Conservation (phyloP, 2,888 invertebrate genomes). For the Ichneumoninae sp. region DNA sequence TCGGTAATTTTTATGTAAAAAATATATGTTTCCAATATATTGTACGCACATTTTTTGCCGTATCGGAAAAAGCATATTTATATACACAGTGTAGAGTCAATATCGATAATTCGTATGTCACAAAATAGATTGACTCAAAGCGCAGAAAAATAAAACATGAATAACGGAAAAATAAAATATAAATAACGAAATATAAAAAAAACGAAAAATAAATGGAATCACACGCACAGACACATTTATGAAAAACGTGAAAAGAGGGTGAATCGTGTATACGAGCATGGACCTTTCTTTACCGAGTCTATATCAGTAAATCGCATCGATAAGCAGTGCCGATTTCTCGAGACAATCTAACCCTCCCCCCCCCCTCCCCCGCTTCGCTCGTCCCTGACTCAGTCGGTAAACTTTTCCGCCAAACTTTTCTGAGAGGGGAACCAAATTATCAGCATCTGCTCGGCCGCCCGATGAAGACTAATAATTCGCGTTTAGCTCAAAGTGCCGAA, state of each 20-base stretch:
- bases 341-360: no score
- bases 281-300: not conserved
- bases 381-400: no score
- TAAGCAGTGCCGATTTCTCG: no score
- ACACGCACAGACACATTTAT: not conserved
- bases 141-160: constrained; percentile 1
- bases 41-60: no score
- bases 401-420: no score
- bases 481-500: no score
- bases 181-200: not conserved
- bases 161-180: not conserved
- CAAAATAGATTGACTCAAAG: not conserved
- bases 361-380: no score
- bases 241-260: not conserved
- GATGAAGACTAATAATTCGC: no score
- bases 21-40: no score
- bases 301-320: not conserved
- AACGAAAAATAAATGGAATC: constrained; percentile 3
- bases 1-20: no score
- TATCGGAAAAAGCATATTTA: not conserved
- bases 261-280: constrained; percentile 12
- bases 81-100: constrained; percentile 24
- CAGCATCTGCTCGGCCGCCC: no score
- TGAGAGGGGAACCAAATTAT: no score
- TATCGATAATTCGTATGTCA: not conserved